phyloP scores from a whole-genome alignment of 2,797 vertebrate genomes.

The Epinephelus malabaricus region DNA sequence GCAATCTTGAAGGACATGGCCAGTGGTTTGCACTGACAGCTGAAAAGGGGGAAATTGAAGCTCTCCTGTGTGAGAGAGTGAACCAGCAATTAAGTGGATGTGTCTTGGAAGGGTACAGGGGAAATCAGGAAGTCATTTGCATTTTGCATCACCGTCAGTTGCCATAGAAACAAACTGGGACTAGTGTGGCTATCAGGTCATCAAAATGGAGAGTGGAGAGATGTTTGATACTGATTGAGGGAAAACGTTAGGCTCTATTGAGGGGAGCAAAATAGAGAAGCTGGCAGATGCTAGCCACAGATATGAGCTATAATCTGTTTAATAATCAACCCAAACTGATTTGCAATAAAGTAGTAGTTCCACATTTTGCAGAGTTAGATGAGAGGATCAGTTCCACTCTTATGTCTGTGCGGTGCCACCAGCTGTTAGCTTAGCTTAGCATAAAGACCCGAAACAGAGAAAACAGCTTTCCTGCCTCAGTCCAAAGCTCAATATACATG shows the following conservation, averaged over 20 bases:
- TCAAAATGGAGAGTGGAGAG: constrained; percentile 7
- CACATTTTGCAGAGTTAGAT: not conserved
- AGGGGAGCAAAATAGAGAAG: constrained; percentile 2
- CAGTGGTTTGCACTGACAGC: constrained; percentile 59
- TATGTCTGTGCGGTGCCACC: too few species aligned
- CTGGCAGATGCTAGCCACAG: not conserved
- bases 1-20: constrained; percentile 57
- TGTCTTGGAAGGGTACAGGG: constrained; percentile 21
- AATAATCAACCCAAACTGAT: not conserved
- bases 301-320: not conserved
- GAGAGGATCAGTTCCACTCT: not conserved
- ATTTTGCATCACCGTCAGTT: constrained; percentile 38
- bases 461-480: too few species aligned
- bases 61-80: constrained; percentile 39
- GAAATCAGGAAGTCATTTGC: constrained; percentile 45
- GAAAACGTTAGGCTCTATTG: not conserved
- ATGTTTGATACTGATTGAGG: constrained; percentile 10
- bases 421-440: too few species aligned
- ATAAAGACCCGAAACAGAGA: too few species aligned
- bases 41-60: constrained; percentile 56
- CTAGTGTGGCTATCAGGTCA: constrained; percentile 19
- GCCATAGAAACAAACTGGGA: constrained; percentile 49
- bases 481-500: too few species aligned
- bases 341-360: not conserved
- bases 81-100: constrained; percentile 56